Percentiles rank a stretch among this genome's conserved stretches.
These are phyloP conservation scores for Nephrotoma appendiculata DNA, from an alignment of 2,888 invertebrate genomes.

Conservation along the genomic window DNA sequence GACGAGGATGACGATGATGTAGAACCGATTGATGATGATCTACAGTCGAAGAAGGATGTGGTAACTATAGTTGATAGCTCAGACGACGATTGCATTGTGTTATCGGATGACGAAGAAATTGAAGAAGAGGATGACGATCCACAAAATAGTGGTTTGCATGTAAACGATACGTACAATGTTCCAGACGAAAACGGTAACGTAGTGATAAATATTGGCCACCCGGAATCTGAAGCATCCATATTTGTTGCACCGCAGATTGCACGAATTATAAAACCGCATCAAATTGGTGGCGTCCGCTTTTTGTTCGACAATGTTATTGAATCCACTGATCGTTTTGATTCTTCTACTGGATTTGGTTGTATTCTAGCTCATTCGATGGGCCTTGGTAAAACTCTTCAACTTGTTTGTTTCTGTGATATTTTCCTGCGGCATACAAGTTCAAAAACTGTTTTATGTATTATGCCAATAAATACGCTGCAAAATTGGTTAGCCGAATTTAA, in stretches of 20 bases:
- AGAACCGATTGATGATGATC: neutral
- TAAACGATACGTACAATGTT: slow-evolving; percentile 80
- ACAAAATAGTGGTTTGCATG: slow-evolving; percentile 83
- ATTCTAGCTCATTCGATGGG: slow-evolving; percentile 99
- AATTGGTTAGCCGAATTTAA: slow-evolving; percentile 97
- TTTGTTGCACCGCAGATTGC: slow-evolving; percentile 86
- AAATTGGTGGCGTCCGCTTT: slow-evolving; percentile 91
- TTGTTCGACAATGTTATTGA: slow-evolving; percentile 95
- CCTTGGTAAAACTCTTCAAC: slow-evolving; percentile 93
- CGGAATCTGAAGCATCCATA: slow-evolving; percentile 78
- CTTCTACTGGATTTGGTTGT: slow-evolving; percentile 87
- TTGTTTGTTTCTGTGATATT: slow-evolving; percentile 92
- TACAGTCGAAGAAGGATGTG: slow-evolving; percentile 20
- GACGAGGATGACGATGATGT: slow-evolving; percentile 9
- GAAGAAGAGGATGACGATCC: slow-evolving; percentile 76
- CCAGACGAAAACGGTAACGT: slow-evolving; percentile 87
- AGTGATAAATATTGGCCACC: slow-evolving; percentile 85
- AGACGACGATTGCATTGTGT: slow-evolving; percentile 74
- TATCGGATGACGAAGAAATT: slow-evolving; percentile 67
- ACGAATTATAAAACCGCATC: slow-evolving; percentile 87
- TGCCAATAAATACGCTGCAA: slow-evolving; percentile 97
- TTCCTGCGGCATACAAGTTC: slow-evolving; percentile 82
- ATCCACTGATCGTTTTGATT: slow-evolving; percentile 74
- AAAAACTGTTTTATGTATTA: slow-evolving; percentile 84
- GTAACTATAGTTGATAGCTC: slow-evolving; percentile 64